phyloP scores from a whole-genome alignment of 2,113 vertebrate genomes.

The Nibea albiflora region DNA sequence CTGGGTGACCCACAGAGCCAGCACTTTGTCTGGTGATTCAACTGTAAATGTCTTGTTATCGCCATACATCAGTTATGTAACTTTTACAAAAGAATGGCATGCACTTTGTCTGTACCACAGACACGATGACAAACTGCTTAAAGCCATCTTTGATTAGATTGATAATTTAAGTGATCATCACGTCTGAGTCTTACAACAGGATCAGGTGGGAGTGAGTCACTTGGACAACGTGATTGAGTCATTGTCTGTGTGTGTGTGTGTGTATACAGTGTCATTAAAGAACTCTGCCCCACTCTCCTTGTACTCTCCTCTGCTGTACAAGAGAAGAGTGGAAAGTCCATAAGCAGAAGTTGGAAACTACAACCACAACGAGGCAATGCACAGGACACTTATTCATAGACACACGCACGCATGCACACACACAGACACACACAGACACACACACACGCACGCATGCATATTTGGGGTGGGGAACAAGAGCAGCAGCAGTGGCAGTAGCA shows the following conservation, averaged over 20 bases:
- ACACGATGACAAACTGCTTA: neutral
- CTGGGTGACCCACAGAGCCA: conserved; percentile 41
- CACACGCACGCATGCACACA: conserved; percentile 52
- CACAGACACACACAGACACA: conserved; percentile 47
- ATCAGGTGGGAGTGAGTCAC: conserved; percentile 24
- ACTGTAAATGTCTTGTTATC: conserved; percentile 10
- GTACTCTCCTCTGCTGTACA: conserved; percentile 57
- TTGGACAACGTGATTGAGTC: conserved; percentile 23
- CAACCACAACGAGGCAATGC: conserved; percentile 69
- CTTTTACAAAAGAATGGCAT: conserved; percentile 28
- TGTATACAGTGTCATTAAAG: conserved; percentile 35
- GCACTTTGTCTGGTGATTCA: conserved; percentile 18
- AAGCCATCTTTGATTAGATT: conserved; percentile 16
- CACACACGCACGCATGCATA: conserved; percentile 45
- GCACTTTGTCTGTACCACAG: conserved; percentile 10
- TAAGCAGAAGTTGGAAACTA: conserved; percentile 75
- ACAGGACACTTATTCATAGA: conserved; percentile 77
- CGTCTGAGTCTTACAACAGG: conserved; percentile 28
- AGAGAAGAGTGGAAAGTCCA: conserved; percentile 76
- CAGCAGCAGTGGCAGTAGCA: conserved; percentile 73
- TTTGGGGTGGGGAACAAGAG: conserved; percentile 64
- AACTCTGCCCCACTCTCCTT: conserved; percentile 40
- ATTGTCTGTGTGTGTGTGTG: conserved; percentile 28
- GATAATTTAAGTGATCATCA: conserved; percentile 11
- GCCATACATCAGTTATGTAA: neutral